A percentile compares a stretch with the other conserved stretches of the same genome.
phyloP scores from a whole-genome alignment of 1,140 invertebrate genomes.

The Conus betulinus region DNA sequence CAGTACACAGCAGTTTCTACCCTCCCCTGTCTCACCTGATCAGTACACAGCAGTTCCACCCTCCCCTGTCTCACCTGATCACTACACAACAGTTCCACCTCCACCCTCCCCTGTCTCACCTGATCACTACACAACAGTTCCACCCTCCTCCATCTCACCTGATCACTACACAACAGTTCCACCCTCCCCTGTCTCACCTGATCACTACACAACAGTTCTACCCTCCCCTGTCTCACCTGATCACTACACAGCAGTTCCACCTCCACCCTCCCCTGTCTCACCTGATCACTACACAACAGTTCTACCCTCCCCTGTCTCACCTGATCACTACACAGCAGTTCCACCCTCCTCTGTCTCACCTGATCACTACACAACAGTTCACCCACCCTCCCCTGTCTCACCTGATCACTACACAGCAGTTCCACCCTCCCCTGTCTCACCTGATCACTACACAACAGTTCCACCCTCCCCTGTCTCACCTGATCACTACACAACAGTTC shows the following conservation, averaged over 20 bases:
- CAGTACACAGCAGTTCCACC: constrained; percentile 95
- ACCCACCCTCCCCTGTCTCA: too few species aligned
- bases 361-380: too few species aligned
- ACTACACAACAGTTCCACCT: constrained; percentile 89
- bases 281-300: constrained; percentile 87
- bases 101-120: constrained; percentile 70
- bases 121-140: constrained; percentile 81
- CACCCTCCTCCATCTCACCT: background rate
- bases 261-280: constrained; percentile 84
- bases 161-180: background rate
- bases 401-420: too few species aligned
- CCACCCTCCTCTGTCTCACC: too few species aligned
- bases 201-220: too few species aligned
- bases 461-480: too few species aligned
- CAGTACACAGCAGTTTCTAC: constrained; percentile 71
- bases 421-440: too few species aligned
- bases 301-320: constrained; percentile 70
- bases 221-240: too few species aligned
- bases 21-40: constrained; percentile 81
- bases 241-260: constrained; percentile 81
- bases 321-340: background rate
- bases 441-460: too few species aligned
- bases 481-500: too few species aligned
- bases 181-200: too few species aligned
- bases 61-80: constrained; percentile 77